Evolutionary conservation across 1,140 invertebrate species (phyloP).

Genomic region (Hypsibius dujardini): DNA sequence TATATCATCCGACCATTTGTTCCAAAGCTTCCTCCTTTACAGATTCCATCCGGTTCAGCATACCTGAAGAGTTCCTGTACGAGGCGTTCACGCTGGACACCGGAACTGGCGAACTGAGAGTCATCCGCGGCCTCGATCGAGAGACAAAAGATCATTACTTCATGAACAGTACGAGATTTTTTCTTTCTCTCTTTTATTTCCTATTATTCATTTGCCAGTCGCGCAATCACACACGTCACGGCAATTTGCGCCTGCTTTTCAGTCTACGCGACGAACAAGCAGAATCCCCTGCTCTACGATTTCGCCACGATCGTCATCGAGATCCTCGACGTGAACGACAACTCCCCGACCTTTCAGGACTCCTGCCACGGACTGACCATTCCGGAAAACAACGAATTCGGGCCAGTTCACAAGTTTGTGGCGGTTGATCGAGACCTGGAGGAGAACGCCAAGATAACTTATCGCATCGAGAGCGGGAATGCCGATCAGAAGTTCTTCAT

Average conservation of each 20-base stretch:
- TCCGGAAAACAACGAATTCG: slow-evolving; percentile 11
- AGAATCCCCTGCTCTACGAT: slow-evolving; percentile 23
- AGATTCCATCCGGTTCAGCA: background rate
- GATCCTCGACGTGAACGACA: slow-evolving; percentile 62
- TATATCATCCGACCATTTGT: background rate
- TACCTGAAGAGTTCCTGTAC: slow-evolving; percentile 16
- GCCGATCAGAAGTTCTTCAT: slow-evolving; percentile 48
- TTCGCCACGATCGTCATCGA: slow-evolving; percentile 23
- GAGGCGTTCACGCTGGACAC: background rate
- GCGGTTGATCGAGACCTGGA: background rate
- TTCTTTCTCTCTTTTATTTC: too few relatives aligned
- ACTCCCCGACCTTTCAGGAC: slow-evolving; percentile 51
- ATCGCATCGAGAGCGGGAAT: slow-evolving; percentile 65
- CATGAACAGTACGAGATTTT: slow-evolving; percentile 11
- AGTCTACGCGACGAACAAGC: slow-evolving; percentile 24
- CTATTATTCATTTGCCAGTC: too few relatives aligned
- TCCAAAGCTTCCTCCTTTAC: background rate
- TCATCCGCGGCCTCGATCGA: slow-evolving; percentile 20
- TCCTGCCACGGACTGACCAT: background rate
- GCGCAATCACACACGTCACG: slow-evolving; percentile 7
- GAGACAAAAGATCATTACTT: slow-evolving; percentile 21
- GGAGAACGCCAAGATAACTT: slow-evolving; percentile 41
- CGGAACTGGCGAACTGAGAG: slow-evolving; percentile 19
- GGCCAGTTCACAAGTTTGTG: background rate
- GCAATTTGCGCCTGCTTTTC: slow-evolving; percentile 23